Conservation (phyloP, 2,797 vertebrate species). For the Remorina albescens region DNA sequence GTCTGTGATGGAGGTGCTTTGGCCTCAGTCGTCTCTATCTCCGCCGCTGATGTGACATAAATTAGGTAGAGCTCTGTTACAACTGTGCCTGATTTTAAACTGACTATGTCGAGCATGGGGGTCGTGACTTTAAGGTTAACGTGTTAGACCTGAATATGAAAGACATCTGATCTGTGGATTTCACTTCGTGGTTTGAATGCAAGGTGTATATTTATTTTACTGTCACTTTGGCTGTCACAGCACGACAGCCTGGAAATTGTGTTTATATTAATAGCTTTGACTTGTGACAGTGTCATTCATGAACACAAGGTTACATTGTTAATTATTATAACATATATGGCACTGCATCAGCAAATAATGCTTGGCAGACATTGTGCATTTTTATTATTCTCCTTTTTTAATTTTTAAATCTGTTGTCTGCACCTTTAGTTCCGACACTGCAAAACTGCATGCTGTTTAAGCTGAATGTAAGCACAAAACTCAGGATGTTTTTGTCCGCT, state of each 20-base stretch:
- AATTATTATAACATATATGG: not conserved
- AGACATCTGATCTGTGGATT: slow-evolving; percentile 26
- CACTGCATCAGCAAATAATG: too few species aligned
- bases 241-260: not conserved
- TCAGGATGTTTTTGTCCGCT: not conserved
- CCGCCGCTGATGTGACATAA: slow-evolving; percentile 38
- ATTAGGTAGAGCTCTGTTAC: slow-evolving; percentile 42
- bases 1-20: slow-evolving; percentile 15
- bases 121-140: slow-evolving; percentile 35
- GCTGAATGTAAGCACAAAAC: not conserved
- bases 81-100: slow-evolving; percentile 44
- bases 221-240: not conserved
- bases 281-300: too few species aligned
- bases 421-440: not conserved
- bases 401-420: not conserved
- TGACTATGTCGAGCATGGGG: slow-evolving; percentile 26
- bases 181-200: slow-evolving; percentile 17
- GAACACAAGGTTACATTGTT: not conserved
- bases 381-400: too few species aligned
- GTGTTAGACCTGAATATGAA: slow-evolving; percentile 34
- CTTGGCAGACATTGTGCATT: not conserved
- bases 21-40: slow-evolving; percentile 7
- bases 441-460: too few species aligned
- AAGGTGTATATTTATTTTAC: not conserved
- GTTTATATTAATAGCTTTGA: too few species aligned